Conservation (phyloP, 2,888 invertebrate species). For the Trachelus tabidus region DNA sequence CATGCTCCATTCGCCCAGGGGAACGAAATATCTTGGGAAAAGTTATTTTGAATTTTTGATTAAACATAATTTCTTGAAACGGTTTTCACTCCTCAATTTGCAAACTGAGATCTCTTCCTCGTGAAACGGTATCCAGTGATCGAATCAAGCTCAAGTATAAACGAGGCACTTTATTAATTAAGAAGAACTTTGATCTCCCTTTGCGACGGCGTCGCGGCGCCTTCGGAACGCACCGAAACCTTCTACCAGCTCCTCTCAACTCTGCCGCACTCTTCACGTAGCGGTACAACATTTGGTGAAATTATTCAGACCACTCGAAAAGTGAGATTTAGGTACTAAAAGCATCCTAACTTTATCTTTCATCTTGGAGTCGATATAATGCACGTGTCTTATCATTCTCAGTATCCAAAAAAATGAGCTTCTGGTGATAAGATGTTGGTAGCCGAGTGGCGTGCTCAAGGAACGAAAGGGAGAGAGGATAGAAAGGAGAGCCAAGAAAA, state of each 20-base stretch:
- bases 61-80: background rate
- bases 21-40: background rate
- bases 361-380: too few relatives aligned
- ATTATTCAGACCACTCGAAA: background rate
- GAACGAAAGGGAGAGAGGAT: constrained; percentile 4
- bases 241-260: background rate
- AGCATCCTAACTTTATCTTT: background rate
- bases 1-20: background rate
- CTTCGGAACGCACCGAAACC: background rate
- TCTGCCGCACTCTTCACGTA: background rate
- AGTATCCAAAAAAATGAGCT: background rate
- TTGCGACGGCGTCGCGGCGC: background rate
- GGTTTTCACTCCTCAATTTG: background rate
- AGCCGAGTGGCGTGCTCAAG: background rate
- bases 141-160: background rate
- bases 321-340: background rate
- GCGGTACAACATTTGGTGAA: background rate
- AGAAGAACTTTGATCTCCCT: background rate
- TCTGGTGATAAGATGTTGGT: background rate
- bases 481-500: background rate
- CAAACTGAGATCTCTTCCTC: background rate
- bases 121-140: background rate
- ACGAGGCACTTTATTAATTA: background rate
- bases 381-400: background rate
- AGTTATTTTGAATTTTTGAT: background rate